Conservation (phyloP, 1,140 invertebrate genomes). For the Nephila pilipes region DNA sequence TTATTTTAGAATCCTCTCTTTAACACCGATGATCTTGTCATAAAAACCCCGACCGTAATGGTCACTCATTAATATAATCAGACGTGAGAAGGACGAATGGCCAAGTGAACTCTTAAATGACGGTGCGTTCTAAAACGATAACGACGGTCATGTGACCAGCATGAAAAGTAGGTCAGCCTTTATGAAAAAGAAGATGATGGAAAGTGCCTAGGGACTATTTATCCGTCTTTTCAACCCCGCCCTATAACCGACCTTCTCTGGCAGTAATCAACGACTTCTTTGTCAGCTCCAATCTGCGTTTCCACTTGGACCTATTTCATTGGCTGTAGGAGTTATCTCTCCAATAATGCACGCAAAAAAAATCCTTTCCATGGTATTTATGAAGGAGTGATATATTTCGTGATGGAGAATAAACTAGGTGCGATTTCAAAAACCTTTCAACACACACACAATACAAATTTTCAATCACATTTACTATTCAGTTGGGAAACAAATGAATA, state of each 20-base stretch:
- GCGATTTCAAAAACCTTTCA: background rate
- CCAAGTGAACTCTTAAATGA: conserved; percentile 30
- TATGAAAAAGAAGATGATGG: conserved; percentile 67
- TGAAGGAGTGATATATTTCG: background rate
- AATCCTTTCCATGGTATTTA: background rate
- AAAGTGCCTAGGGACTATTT: conserved; percentile 67
- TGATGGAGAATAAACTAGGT: conserved; percentile 17
- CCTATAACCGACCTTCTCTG: conserved; percentile 64
- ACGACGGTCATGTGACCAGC: conserved; percentile 60
- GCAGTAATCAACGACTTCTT: conserved; percentile 14
- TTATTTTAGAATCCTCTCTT: background rate
- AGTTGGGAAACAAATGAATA: background rate
- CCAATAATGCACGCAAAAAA: background rate
- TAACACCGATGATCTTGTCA: background rate
- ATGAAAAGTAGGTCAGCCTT: conserved; percentile 64
- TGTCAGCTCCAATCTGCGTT: conserved; percentile 48
- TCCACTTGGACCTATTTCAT: conserved; percentile 9
- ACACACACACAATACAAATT: background rate
- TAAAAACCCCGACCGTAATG: background rate
- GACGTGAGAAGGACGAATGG: conserved; percentile 34
- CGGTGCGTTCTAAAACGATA: conserved; percentile 44
- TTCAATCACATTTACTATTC: background rate
- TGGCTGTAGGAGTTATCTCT: background rate
- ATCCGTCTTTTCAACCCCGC: conserved; percentile 70
- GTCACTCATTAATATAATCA: conserved; percentile 58